Conservation (phyloP, 2,888 invertebrate genomes). For the Scaptomyza tumidula region DNA sequence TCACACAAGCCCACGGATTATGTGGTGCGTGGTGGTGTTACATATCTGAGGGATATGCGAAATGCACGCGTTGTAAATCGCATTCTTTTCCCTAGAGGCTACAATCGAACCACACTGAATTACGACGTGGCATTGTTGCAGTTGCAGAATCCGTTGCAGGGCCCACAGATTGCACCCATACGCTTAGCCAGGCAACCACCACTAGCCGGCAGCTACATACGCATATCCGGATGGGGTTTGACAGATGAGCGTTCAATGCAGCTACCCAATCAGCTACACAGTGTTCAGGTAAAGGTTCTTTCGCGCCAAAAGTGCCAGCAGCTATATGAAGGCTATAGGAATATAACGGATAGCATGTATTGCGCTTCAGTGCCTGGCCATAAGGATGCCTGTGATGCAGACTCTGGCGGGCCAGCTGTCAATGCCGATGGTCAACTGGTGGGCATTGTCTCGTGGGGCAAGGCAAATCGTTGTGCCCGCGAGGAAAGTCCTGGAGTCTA, state of each 20-base stretch:
- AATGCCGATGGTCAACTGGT: conserved; percentile 69
- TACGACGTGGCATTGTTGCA: conserved; percentile 76
- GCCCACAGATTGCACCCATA: conserved; percentile 54
- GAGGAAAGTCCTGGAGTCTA: conserved; percentile 92
- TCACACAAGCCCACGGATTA: conserved; percentile 51
- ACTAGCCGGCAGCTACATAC: conserved; percentile 51
- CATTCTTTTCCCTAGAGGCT: conserved; percentile 60
- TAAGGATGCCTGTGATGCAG: conserved; percentile 80
- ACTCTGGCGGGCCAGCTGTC: conserved; percentile 83
- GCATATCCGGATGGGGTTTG: conserved; percentile 78
- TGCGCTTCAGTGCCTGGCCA: conserved; percentile 72
- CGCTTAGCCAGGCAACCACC: conserved; percentile 47
- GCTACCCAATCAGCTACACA: conserved; percentile 72
- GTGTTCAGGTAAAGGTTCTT: conserved; percentile 69
- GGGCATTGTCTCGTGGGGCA: conserved; percentile 89
- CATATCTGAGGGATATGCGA: conserved; percentile 61
- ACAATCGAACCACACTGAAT: conserved; percentile 62
- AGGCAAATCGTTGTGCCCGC: conserved; percentile 71
- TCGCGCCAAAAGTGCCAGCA: conserved; percentile 50
- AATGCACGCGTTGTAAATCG: conserved; percentile 57
- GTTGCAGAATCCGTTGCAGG: conserved; percentile 58
- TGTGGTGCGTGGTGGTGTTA: conserved; percentile 73
- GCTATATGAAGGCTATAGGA: conserved; percentile 65
- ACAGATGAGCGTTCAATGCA: conserved; percentile 51
- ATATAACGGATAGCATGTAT: conserved; percentile 70